Base-by-base conservation (phyloP, 2,888 invertebrate genomes). In the Terebella lapidaria region DNA sequence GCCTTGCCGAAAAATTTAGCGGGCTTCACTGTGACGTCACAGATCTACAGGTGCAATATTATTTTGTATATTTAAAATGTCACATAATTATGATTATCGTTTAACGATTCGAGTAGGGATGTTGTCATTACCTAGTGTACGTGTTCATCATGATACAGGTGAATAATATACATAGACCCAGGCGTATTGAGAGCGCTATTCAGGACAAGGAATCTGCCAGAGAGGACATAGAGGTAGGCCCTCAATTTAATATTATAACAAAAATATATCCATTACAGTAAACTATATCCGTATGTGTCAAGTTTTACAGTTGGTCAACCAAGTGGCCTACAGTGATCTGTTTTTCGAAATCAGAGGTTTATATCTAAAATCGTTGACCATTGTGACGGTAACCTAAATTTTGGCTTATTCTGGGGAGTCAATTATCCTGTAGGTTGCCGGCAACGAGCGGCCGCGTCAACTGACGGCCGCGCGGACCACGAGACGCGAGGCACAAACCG, bases 151-250 rank as follows among this genome's bases (percentile, higher is more conserved):
- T 49, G 10, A 5, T 60, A 0, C 58, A 76, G 77, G 75, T 77
- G 2, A 76, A 74, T 66, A 74, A 76, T 63, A 76, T 78, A 59
- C 67, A 68, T 3, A 66, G 76, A 35, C 78, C 77, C 0, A 25
- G 51, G 1, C 67, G 67, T n/a, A 77, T 76, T 59, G 78, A 77
- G 62, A 67, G 64, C 18, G 74, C 75, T n/a, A 73, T 78, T 52
- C 64, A 73, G 54, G 72, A 70, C 56, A 78, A 77, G 61, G 76
- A 78, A 59, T 62, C 75, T 46, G 77, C 77, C 2, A 69, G 74
- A 60, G 76, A 77, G 59, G 74, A 78, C 57, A 76, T 78, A 56
- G 65, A 71, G 68, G 75, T 76, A 26, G 28, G 30, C 26, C 53
- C 5, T n/a, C n/a, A n/a, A n/a, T n/a, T n/a, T n/a, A n/a, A n/a